Evolutionary conservation across 2,888 invertebrate species (phyloP), one percentile per base, ranked within the genome.

Genomic region (Hemicrepidius hirtus): DNA sequence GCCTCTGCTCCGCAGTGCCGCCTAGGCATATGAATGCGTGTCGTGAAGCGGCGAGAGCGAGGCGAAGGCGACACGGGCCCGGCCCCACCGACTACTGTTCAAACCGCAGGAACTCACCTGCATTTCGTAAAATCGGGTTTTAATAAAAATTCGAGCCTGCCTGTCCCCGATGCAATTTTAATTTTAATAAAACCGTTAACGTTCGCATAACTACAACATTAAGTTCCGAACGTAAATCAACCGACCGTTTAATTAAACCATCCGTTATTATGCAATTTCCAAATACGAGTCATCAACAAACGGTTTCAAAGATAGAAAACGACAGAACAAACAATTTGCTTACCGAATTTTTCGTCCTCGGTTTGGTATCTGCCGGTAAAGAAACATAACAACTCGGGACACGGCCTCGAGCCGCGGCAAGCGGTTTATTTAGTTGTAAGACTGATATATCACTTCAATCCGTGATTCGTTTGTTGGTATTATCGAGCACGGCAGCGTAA

Each of bases 381-480:
- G 46, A 59, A 65, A 53, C 44, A 49, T 60, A 59, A 62, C 46
- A 59, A 62, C 75, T 79, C 70, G 37, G 77, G 78, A 79, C 76
- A 77, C 77, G 77, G 76, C 75, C 75, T 77, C 74, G 78, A 80
- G 77, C 80, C 75, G 79, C 74, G 74, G 73, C 77, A 79, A 80
- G 79, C 80, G 81, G 81, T 80, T 81, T 80, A 73, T 69, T 65
- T 69, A 69, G 65, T 65, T 65, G 78, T 82, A 82, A 82, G 81
- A 81, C 82, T 81, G 81, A 83, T 83, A 82, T 82, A 83, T 82
- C 82, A 80, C 80, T 81, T 81, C 80, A 82, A 82, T 82, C 81
- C 81, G 79, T 78, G 80, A 81, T 80, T 80, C 81, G 81, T 80
- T 80, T 79, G 80, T 80, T 79, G 77, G 79, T 77, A 80, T 82